Conservation (phyloP, 2,113 vertebrate species). For the Lepus timidus region DNA sequence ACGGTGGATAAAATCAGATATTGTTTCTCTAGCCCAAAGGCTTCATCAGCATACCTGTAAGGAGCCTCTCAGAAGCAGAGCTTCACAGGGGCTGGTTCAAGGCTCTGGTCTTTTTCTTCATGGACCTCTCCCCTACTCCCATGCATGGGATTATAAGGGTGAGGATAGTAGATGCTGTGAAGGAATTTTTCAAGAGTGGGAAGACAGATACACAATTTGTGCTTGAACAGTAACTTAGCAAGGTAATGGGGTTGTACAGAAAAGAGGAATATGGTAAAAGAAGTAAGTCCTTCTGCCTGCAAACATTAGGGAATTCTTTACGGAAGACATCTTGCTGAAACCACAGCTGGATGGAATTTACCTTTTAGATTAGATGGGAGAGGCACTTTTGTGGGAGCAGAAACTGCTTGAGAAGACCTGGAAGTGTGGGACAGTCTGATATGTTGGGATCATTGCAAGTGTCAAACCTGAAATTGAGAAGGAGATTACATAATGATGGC, state of each 20-base stretch:
- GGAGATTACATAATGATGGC: not conserved
- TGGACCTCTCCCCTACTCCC: not conserved
- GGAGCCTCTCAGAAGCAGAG: not conserved
- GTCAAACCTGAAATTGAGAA: conserved; percentile 23
- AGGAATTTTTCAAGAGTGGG: not conserved
- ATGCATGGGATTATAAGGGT: not conserved
- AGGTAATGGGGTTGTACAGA: not conserved
- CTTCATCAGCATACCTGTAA: not conserved
- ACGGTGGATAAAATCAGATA: not conserved
- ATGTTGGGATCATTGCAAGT: not conserved
- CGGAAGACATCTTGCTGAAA: not conserved
- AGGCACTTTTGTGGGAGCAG: not conserved
- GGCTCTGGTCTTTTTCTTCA: not conserved
- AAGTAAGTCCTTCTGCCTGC: not conserved
- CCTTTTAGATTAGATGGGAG: not conserved
- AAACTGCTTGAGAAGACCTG: not conserved
- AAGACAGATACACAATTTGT: not conserved
- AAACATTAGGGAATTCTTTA: not conserved
- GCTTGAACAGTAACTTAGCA: not conserved
- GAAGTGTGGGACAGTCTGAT: not conserved
- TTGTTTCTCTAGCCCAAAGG: not conserved
- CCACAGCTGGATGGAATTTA: not conserved
- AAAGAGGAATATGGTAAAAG: not conserved
- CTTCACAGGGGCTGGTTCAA: not conserved
- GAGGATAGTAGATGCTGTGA: not conserved